A percentile compares a stretch with the other conserved stretches of the same genome.
phyloP scores from a whole-genome alignment of 2,113 vertebrate species.

The Pterocles orientalis region DNA sequence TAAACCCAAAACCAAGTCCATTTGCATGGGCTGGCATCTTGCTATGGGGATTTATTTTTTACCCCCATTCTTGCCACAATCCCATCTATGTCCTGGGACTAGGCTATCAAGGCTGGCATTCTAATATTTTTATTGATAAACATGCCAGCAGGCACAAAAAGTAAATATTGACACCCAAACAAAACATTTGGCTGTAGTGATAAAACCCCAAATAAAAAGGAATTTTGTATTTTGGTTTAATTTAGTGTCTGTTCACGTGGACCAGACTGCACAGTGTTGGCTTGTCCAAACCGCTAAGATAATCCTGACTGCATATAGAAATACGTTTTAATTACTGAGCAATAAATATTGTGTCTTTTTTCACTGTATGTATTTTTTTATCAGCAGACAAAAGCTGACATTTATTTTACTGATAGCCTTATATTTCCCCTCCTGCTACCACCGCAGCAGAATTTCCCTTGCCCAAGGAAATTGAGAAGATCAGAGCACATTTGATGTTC shows the following conservation, averaged over 20 bases:
- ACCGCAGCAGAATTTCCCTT: conserved; percentile 47
- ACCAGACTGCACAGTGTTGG: neutral
- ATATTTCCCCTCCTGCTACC: conserved; percentile 10
- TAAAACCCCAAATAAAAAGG: neutral
- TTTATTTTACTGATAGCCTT: conserved; percentile 57
- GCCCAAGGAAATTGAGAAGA: conserved; percentile 67
- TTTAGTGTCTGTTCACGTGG: neutral
- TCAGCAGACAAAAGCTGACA: conserved; percentile 55
- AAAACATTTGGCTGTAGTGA: neutral
- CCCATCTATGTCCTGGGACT: neutral
- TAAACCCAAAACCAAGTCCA: neutral
- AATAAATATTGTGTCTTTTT: conserved; percentile 20
- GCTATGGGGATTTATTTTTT: neutral
- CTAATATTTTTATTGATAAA: neutral
- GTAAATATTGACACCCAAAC: neutral
- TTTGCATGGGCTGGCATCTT: conserved; percentile 4
- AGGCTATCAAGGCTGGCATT: neutral
- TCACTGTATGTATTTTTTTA: neutral
- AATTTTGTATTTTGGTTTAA: neutral
- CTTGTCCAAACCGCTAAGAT: conserved; percentile 6
- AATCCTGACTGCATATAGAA: conserved; percentile 16
- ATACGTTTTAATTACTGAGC: conserved; percentile 24
- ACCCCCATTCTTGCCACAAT: neutral
- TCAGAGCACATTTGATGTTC: conserved; percentile 68
- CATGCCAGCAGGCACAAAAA: neutral